These are phyloP conservation scores for Procavia capensis DNA, from an alignment of 2,113 vertebrate species.

Conservation along the genomic window DNA sequence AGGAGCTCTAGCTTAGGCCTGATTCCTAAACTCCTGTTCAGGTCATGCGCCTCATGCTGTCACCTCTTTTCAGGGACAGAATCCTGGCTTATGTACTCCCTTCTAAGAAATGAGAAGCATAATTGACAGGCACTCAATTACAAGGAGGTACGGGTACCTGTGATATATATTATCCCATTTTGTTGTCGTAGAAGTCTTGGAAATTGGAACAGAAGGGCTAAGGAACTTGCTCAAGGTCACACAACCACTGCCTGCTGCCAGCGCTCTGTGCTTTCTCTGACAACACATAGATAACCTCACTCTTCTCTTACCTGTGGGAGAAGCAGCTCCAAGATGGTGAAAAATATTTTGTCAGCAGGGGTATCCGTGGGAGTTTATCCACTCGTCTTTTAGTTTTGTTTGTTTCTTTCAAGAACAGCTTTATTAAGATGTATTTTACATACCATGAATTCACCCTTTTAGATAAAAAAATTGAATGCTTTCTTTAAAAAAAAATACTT, in stretches of 20 bases:
- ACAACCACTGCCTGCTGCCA: background rate
- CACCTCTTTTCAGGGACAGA: background rate
- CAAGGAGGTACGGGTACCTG: background rate
- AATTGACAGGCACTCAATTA: background rate
- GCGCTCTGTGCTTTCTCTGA: background rate
- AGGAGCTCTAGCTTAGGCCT: background rate
- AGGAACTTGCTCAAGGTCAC: background rate
- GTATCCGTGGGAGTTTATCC: background rate
- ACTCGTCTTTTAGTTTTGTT: background rate
- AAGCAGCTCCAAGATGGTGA: background rate
- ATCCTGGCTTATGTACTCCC: background rate
- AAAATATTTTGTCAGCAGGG: background rate
- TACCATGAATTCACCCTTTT: background rate
- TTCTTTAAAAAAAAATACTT: too few relatives aligned
- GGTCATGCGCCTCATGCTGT: background rate
- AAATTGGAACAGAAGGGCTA: background rate
- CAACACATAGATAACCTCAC: background rate
- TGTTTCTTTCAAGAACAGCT: background rate
- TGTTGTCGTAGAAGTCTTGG: background rate
- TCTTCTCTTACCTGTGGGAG: background rate
- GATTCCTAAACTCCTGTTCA: background rate
- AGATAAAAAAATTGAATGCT: too few relatives aligned
- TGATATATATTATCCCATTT: background rate
- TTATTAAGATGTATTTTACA: constrained; percentile 18
- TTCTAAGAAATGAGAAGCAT: background rate